Conservation (phyloP, 2,113 vertebrate genomes). For the Carlito syrichta region DNA sequence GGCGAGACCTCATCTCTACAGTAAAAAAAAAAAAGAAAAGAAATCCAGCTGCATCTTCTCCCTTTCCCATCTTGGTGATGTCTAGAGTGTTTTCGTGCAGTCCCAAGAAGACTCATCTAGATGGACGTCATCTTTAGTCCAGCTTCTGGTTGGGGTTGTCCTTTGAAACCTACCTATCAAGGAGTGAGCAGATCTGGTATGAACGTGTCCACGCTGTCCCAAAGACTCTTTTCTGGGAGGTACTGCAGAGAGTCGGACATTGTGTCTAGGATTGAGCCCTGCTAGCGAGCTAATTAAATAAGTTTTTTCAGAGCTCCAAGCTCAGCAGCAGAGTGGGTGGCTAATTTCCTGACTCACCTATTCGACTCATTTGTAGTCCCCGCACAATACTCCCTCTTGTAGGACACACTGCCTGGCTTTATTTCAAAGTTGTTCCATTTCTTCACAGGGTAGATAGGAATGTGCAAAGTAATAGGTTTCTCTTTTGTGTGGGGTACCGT, state of each 20-base stretch:
- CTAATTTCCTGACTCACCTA: constrained; percentile 64
- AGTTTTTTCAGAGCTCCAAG: neutral
- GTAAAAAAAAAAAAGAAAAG: no score
- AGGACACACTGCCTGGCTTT: constrained; percentile 57
- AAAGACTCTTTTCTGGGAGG: neutral
- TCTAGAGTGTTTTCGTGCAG: neutral
- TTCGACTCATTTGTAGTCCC: constrained; percentile 41
- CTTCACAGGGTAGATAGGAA: constrained; percentile 49
- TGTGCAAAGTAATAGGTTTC: constrained; percentile 38
- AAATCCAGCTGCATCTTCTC: neutral
- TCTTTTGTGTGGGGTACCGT: constrained; percentile 53
- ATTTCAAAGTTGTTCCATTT: neutral
- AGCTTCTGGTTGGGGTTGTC: neutral
- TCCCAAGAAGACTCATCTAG: neutral
- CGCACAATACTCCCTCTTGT: constrained; percentile 34
- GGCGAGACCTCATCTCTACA: no score
- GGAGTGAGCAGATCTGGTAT: neutral
- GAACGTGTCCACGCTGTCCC: neutral
- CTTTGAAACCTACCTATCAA: neutral
- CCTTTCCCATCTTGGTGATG: neutral
- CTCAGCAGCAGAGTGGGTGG: constrained; percentile 40
- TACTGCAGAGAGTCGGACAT: neutral
- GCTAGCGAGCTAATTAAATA: neutral
- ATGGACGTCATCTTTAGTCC: neutral
- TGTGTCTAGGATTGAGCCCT: neutral